Evolutionary conservation across 2,888 invertebrate species (phyloP).

Genomic region (Callinectes sapidus): DNA sequence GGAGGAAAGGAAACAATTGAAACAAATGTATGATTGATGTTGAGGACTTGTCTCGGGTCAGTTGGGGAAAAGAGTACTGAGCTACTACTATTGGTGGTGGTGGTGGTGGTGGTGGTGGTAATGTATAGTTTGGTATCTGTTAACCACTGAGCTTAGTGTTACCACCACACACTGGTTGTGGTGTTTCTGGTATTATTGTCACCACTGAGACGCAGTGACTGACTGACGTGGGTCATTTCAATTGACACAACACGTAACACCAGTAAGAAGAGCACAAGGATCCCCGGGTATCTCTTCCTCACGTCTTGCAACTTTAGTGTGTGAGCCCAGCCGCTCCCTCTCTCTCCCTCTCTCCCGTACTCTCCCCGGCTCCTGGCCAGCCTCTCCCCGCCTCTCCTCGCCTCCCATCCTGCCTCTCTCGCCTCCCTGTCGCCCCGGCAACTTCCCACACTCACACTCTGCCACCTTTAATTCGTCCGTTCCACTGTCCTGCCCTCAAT

Average conservation of each 20-base stretch:
- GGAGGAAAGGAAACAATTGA: too few species aligned
- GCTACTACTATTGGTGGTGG: not conserved
- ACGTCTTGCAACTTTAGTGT: constrained; percentile 21
- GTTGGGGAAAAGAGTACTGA: not conserved
- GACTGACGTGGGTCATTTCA: not conserved
- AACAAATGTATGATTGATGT: too few species aligned
- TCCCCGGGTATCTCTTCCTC: not conserved
- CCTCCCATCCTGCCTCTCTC: not conserved
- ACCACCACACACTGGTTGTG: too few species aligned
- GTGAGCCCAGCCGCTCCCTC: not conserved
- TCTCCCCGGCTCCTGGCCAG: not conserved
- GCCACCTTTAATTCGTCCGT: constrained; percentile 12
- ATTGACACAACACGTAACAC: not conserved
- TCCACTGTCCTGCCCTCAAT: not conserved
- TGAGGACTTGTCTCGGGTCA: too few species aligned
- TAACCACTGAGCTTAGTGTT: too few species aligned
- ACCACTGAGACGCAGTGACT: too few species aligned
- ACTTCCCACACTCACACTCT: constrained; percentile 25
- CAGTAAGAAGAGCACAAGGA: not conserved
- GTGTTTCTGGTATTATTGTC: too few species aligned
- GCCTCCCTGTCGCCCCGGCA: constrained; percentile 18
- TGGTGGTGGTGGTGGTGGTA: not conserved
- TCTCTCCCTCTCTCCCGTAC: not conserved
- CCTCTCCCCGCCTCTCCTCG: constrained; percentile 7
- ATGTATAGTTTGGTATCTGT: not conserved